phyloP scores from a whole-genome alignment of 2,797 vertebrate genomes.

The Synaphobranchus kaupii region DNA sequence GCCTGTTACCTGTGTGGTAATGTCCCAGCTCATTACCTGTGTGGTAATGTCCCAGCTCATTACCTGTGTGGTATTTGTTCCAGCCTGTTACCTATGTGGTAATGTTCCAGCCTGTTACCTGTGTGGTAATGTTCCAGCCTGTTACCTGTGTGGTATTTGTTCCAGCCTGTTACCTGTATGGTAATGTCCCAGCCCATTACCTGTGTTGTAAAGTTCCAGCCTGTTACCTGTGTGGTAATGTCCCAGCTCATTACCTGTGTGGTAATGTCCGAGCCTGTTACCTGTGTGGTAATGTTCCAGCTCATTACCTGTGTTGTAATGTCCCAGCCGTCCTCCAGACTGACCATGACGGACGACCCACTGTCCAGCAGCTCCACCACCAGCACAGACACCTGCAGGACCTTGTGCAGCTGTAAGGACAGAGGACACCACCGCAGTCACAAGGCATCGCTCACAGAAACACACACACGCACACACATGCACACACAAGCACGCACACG shows the following conservation, averaged over 20 bases:
- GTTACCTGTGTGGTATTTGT: too few species aligned
- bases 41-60: too few species aligned
- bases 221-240: too few species aligned
- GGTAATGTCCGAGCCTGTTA: too few species aligned
- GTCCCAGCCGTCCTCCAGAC: conserved; percentile 97
- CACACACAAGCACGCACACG: not conserved
- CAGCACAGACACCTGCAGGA: conserved; percentile 91
- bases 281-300: too few species aligned
- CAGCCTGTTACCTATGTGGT: too few species aligned
- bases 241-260: too few species aligned
- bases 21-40: too few species aligned
- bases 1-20: conserved; percentile 55
- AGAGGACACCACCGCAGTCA: not conserved
- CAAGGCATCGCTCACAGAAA: conserved; percentile 8
- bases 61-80: too few species aligned
- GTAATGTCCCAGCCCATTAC: too few species aligned
- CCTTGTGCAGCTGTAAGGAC: conserved; percentile 80
- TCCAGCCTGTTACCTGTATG: too few species aligned
- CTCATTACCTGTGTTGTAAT: conserved; percentile 91
- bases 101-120: conserved; percentile 68
- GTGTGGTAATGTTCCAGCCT: conserved; percentile 97
- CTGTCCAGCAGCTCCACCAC: conserved; percentile 90
- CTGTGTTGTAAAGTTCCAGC: too few species aligned
- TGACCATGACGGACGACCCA: conserved; percentile 92
- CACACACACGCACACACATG: not conserved